phyloP scores from a whole-genome alignment of 2,797 vertebrate genomes.

The Naso thynnoides region DNA sequence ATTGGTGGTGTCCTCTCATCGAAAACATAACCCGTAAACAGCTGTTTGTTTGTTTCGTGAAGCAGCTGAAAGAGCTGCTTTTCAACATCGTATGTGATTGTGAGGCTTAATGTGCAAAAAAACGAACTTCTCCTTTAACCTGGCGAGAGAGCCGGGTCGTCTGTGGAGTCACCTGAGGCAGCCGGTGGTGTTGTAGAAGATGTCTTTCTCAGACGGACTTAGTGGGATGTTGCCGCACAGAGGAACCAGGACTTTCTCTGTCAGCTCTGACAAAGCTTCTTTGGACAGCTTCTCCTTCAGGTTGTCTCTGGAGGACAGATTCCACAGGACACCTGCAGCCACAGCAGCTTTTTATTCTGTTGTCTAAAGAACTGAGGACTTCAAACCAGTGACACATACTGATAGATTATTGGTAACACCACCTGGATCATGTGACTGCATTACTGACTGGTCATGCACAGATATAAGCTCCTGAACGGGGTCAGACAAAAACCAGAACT shows the following conservation, averaged over 20 bases:
- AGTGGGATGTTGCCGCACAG: conserved; percentile 88
- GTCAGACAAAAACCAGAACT: not conserved
- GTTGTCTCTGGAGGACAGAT: conserved; percentile 96
- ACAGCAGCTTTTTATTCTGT: not conserved
- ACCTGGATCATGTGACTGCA: not conserved
- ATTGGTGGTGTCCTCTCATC: too few relatives aligned
- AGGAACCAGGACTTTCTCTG: conserved; percentile 90
- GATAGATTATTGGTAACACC: not conserved
- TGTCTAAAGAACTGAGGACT: not conserved
- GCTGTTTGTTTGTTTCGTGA: too few relatives aligned
- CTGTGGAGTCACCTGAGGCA: conserved; percentile 89
- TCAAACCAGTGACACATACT: not conserved
- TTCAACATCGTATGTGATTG: too few relatives aligned
- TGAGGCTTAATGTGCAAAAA: too few relatives aligned
- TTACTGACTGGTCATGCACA: not conserved
- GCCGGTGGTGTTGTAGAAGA: conserved; percentile 95
- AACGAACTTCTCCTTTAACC: too few relatives aligned
- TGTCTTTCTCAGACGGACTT: conserved; percentile 90
- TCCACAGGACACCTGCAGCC: conserved; percentile 94
- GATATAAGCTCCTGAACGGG: not conserved
- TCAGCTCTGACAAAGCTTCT: conserved; percentile 90
- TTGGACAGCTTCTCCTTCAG: conserved; percentile 93
- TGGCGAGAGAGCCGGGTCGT: not conserved
- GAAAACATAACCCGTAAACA: too few relatives aligned
- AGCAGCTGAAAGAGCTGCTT: too few relatives aligned